Conservation (phyloP, 2,888 invertebrate species). For the Drosophila anceps region DNA sequence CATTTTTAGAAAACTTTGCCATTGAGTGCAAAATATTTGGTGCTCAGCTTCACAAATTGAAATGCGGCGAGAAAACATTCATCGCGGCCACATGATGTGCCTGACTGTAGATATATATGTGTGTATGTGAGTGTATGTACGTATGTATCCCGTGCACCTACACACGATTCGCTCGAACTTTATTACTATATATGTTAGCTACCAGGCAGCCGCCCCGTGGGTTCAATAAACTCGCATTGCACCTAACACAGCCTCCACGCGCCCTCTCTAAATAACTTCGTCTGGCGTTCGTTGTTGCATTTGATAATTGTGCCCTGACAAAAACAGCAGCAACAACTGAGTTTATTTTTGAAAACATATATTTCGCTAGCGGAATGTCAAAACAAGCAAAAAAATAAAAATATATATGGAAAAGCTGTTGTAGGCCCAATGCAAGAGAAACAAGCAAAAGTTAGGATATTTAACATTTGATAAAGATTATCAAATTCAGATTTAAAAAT, state of each 20-base stretch:
- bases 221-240: constrained; percentile 71
- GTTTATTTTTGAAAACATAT: constrained; percentile 65
- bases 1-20: constrained; percentile 60
- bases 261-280: constrained; percentile 23
- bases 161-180: constrained; percentile 46
- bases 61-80: constrained; percentile 52
- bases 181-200: constrained; percentile 30
- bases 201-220: constrained; percentile 26
- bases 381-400: constrained; percentile 27
- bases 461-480: background rate
- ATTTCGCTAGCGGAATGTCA: constrained; percentile 33
- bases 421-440: background rate
- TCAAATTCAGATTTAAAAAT: background rate
- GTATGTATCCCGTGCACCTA: constrained; percentile 42
- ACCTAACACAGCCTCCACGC: constrained; percentile 18
- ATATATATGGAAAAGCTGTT: constrained; percentile 2
- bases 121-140: background rate
- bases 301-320: constrained; percentile 70
- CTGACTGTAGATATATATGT: constrained; percentile 16
- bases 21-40: constrained; percentile 47
- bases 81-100: constrained; percentile 36
- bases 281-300: constrained; percentile 55
- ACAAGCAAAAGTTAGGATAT: background rate
- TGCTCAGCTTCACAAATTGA: constrained; percentile 47
- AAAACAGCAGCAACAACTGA: constrained; percentile 40